Evolutionary conservation across 1,140 invertebrate genomes (phyloP), one percentile per base, ranked within the genome.

Genomic region (Thaumatotibia leucotreta): DNA sequence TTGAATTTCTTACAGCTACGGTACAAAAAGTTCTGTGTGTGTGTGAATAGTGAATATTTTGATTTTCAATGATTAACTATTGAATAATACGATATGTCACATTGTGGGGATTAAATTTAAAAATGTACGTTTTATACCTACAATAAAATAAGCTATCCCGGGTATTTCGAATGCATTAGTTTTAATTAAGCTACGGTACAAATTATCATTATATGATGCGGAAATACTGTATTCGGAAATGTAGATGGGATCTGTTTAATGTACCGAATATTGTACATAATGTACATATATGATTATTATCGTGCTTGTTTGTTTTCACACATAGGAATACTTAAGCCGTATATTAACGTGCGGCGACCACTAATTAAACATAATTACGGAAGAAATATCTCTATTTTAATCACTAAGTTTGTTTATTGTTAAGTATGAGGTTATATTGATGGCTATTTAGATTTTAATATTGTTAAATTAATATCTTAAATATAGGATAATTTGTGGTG

Each of bases 261-360:
- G 52, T 58, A 58, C 23, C 24, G 23, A 54, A 58, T 58, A n/a
- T n/a, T n/a, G n/a, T n/a, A n/a, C n/a, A n/a, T n/a, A n/a, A n/a
- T n/a, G n/a, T n/a, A n/a, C n/a, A n/a, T n/a, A 24, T 58, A 8
- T 24, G 52, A 58, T 58, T 4, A 24, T 58, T 58, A 31, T 58
- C 52, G n/a, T 23, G 8, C 52, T 29, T 58, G 52, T 58, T 58
- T 58, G 52, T 58, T 58, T 58, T 58, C 52, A 8, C 52, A 27
- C 24, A 10, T n/a, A n/a, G n/a, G n/a, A 17, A 45, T 24, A 58
- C 52, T 31, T 58, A 54, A 11, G 0, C 1, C n/a, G 52, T n/a
- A 31, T 27, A 58, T 58, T 31, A 29, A 58, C 29, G 52, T 31
- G 1, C 14, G n/a, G 10, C 27, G 29, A 27, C 52, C 11, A 27